Base-by-base conservation (phyloP, 1,140 invertebrate species). In the Hyles vespertilio region DNA sequence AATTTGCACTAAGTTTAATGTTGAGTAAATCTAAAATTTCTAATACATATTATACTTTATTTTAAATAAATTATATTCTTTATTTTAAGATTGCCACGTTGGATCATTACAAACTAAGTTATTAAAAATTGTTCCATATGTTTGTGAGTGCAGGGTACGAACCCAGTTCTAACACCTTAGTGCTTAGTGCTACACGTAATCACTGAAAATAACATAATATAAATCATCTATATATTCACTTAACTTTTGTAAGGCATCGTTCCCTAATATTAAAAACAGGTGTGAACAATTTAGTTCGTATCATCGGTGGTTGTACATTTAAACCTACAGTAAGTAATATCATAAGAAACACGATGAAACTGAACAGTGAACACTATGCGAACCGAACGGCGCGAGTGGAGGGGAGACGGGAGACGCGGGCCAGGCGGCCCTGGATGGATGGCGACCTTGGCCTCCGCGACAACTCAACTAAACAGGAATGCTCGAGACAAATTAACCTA, bases 11-110 rank as follows among this genome's bases (percentile, higher is more conserved):
- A 85, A 87, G 81, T 87, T 85, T 84, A 87, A 84, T 81, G 77
- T 84, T 82, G 78, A 84, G 81, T 87, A 84, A 88, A 88, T 88
- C 85, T 88, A 88, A 88, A 89, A 86, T 83, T 87, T 87, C 85
- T 85, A 86, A 85, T 89, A 89, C 85, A 89, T 89, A 88, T 87
- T 87, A 87, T 87, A 81, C 73, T 87, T 88, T 88, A 89, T 85
- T 78, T 88, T 87, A 87, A 74, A 81, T 85, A 89, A 79, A 86
- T 48, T 40, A 40, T 40, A 40, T 40, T 40, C 36, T 5, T 40
- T 40, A 40, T 2, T 40, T 5, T 40, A 40, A 81, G 70, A 89
- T 89, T 89, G 84, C 86, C 84, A 80, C 81, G 75, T 74, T 82
- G 79, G 68, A 79, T 77, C 69, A 84, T 89, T 89, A 89, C 78